phyloP scores from a whole-genome alignment of 2,888 invertebrate species.

The Apomyelois bistriatella region DNA sequence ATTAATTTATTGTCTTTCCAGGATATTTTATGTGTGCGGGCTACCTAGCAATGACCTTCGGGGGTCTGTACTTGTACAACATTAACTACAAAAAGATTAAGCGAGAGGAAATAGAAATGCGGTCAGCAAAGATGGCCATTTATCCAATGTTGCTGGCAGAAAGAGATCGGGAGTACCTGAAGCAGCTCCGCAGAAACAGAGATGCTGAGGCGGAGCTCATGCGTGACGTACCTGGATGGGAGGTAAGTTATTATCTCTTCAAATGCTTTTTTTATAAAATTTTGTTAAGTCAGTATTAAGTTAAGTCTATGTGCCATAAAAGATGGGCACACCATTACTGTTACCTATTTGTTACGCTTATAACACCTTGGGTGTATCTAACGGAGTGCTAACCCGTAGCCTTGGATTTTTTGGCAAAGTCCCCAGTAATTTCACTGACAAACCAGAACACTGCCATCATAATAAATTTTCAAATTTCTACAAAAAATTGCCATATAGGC shows the following conservation, averaged over 20 bases:
- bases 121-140: slow-evolving; percentile 87
- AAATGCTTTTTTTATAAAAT: neutral
- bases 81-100: slow-evolving; percentile 73
- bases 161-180: slow-evolving; percentile 90
- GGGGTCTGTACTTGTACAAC: slow-evolving; percentile 79
- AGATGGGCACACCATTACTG: too few species aligned
- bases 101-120: slow-evolving; percentile 84
- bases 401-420: too few species aligned
- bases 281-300: too few species aligned
- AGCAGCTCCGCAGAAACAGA: slow-evolving; percentile 87
- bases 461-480: too few species aligned
- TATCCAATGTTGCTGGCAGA: slow-evolving; percentile 90
- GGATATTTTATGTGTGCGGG: slow-evolving; percentile 82
- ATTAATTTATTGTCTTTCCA: slow-evolving; percentile 38
- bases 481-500: too few species aligned
- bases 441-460: too few species aligned
- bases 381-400: too few species aligned
- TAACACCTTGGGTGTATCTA: too few species aligned
- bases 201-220: slow-evolving; percentile 93
- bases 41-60: slow-evolving; percentile 79
- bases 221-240: slow-evolving; percentile 95
- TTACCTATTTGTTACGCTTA: too few species aligned
- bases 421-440: too few species aligned
- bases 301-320: too few species aligned
- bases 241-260: slow-evolving; percentile 56